A percentile compares a stretch with the other conserved stretches of the same genome.
These are phyloP conservation scores for Pterocles orientalis DNA, from an alignment of 2,113 vertebrate species.

Conservation along the genomic window DNA sequence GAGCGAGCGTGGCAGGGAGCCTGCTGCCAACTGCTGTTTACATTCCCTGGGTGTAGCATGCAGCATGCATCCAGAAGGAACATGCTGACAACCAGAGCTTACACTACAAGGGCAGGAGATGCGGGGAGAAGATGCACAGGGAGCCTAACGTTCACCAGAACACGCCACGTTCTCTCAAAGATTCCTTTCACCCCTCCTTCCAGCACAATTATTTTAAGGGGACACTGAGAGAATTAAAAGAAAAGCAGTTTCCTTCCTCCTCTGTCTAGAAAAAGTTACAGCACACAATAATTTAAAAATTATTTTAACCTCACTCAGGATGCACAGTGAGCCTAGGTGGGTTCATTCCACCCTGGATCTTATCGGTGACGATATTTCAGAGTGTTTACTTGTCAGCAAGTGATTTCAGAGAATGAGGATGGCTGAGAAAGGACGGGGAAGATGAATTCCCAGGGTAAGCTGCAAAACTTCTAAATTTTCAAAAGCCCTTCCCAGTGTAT, in stretches of 20 bases:
- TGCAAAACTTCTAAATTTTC: background rate
- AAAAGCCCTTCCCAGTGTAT: background rate
- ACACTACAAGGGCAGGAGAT: background rate
- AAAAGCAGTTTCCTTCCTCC: slow-evolving; percentile 58
- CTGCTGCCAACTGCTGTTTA: background rate
- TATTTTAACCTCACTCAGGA: background rate
- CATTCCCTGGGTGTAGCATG: slow-evolving; percentile 7
- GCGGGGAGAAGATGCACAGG: background rate
- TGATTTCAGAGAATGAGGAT: background rate
- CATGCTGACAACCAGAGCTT: slow-evolving; percentile 54
- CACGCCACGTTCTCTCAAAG: background rate
- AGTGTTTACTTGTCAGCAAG: background rate
- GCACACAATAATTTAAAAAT: background rate
- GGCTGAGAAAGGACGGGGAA: background rate
- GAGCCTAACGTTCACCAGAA: background rate
- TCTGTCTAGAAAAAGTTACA: background rate
- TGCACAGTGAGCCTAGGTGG: background rate
- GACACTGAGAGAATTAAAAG: slow-evolving; percentile 37
- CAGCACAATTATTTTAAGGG: background rate
- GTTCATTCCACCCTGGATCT: background rate
- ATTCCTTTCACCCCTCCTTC: slow-evolving; percentile 12
- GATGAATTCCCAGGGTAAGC: background rate
- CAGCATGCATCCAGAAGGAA: slow-evolving; percentile 36
- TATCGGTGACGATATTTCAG: rapidly evolving
- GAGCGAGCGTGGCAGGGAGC: background rate